Conservation (phyloP, 2,888 invertebrate genomes). For the Pammene fasciana region DNA sequence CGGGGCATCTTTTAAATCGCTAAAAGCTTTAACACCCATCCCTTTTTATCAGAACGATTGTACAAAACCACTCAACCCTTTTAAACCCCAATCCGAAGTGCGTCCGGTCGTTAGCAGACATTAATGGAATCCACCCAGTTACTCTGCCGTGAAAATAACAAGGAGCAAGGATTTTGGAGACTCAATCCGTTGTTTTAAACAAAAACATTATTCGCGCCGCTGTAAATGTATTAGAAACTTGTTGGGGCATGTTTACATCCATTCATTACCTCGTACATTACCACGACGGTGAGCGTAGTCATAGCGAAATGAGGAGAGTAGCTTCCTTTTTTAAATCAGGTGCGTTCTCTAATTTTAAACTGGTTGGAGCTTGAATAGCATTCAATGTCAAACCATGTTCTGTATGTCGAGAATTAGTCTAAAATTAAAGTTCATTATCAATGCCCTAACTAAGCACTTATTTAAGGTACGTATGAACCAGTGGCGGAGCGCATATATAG, state of each 20-base stretch:
- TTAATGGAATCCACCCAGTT: conserved; percentile 80
- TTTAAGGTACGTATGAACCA: too few species aligned
- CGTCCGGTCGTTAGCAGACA: conserved; percentile 82
- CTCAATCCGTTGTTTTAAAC: conserved; percentile 66
- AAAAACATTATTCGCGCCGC: conserved; percentile 55
- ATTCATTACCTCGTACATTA: conserved; percentile 35
- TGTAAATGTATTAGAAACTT: conserved; percentile 46
- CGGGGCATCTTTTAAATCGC: conserved; percentile 78
- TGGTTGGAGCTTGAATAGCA: too few species aligned
- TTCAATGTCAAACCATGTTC: too few species aligned
- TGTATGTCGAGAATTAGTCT: too few species aligned
- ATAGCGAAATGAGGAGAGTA: not conserved
- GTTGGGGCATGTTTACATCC: conserved; percentile 41
- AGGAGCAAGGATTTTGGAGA: conserved; percentile 65
- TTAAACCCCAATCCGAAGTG: conserved; percentile 81
- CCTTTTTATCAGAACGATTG: conserved; percentile 80
- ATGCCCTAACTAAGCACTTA: too few species aligned
- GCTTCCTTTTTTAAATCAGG: not conserved
- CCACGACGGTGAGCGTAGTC: not conserved
- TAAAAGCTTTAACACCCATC: conserved; percentile 78
- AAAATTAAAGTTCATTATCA: too few species aligned
- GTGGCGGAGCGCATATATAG: too few species aligned
- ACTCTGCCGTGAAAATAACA: conserved; percentile 80
- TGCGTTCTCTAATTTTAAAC: too few species aligned
- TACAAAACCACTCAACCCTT: conserved; percentile 83